Percentiles rank a stretch among this genome's conserved stretches.
phyloP scores from a whole-genome alignment of 2,797 vertebrate genomes.

The Potorous gilbertii region DNA sequence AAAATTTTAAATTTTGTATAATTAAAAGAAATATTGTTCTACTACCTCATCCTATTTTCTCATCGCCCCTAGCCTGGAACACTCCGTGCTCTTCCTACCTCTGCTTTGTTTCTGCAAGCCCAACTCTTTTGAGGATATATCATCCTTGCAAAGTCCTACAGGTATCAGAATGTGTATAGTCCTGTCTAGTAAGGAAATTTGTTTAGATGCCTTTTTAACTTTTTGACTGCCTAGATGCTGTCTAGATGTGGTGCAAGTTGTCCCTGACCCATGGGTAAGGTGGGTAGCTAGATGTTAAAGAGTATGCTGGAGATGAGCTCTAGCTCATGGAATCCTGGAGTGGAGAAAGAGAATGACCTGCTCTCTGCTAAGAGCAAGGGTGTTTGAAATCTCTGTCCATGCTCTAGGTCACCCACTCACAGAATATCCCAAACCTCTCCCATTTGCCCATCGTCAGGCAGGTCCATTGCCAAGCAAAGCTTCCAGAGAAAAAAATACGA shows the following conservation, averaged over 20 bases:
- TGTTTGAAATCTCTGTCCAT: not conserved
- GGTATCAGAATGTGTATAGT: not conserved
- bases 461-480: not conserved
- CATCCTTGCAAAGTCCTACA: not conserved
- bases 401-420: not conserved
- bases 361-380: not conserved
- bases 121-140: not conserved
- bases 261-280: not conserved
- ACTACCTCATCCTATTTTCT: not conserved
- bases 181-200: not conserved
- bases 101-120: not conserved
- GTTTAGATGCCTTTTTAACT: not conserved
- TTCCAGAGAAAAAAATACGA: not conserved
- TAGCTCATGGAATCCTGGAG: no score
- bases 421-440: not conserved
- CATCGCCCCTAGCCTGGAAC: not conserved
- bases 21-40: not conserved
- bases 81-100: not conserved
- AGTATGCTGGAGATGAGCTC: not conserved
- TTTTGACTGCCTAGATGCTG: not conserved
- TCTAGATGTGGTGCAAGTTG: not conserved
- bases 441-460: not conserved
- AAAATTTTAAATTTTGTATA: not conserved
- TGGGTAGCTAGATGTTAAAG: no score
- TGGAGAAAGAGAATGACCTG: not conserved